These are phyloP conservation scores for Acanthosepion esculentum DNA, from an alignment of 2,888 invertebrate species.

Conservation along the genomic window DNA sequence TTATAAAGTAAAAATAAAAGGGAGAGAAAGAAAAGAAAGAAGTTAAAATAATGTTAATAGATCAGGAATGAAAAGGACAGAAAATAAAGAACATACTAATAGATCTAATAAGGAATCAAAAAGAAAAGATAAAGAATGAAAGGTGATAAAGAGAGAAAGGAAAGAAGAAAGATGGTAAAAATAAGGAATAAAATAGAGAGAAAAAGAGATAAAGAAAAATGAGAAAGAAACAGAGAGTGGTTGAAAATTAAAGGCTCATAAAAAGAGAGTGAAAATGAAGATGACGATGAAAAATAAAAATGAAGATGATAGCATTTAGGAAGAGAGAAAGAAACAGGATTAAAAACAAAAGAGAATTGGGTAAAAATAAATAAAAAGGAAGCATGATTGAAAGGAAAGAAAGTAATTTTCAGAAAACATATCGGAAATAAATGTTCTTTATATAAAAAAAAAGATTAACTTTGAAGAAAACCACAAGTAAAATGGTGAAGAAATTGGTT, in stretches of 20 bases:
- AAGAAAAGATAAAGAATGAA: not conserved
- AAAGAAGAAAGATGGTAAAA: not conserved
- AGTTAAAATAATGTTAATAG: too few species aligned
- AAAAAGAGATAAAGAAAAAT: not conserved
- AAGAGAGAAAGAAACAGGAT: not conserved
- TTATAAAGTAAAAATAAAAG: too few species aligned
- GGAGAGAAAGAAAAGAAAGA: too few species aligned
- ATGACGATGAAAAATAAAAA: not conserved
- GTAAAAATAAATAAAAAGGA: not conserved
- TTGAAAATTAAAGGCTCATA: not conserved
- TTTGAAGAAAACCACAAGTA: not conserved
- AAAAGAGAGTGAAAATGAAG: not conserved
- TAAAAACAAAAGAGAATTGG: not conserved
- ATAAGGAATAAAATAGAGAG: not conserved
- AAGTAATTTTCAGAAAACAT: not conserved
- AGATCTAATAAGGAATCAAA: not conserved
- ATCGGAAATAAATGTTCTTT: not conserved
- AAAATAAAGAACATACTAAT: not conserved
- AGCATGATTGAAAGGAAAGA: not conserved
- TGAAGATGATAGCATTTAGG: not conserved
- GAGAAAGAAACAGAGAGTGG: not conserved
- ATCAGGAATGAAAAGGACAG: not conserved
- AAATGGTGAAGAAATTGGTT: not conserved
- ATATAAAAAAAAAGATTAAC: not conserved
- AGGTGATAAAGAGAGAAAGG: too few species aligned